Base-by-base conservation (phyloP, 2,888 invertebrate species). In the Dasypolia templi region DNA sequence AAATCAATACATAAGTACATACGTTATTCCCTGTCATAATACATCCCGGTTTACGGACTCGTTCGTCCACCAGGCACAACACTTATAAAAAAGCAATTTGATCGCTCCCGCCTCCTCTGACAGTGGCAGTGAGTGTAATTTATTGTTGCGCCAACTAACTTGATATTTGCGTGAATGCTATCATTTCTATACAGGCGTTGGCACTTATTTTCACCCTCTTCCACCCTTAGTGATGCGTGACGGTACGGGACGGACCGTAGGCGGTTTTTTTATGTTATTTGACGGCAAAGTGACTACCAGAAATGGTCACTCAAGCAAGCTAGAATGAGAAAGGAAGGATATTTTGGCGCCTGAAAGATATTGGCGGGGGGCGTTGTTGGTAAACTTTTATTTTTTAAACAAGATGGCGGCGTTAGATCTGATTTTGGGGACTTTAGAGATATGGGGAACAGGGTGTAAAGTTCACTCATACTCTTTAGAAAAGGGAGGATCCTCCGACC, bases 51-150 rank as follows among this genome's bases (percentile, higher is more conserved):
- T 42, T 32, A 63, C 55, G 39, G 29, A 69, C 66, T 72, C n/a
- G 6, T 68, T 72, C 22, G 6, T 29, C 55, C n/a, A 62, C 39
- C 26, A 32, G 17, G 49, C 72, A 44, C 66, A 72, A 32, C 68
- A 66, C 76, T 79, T 84, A 77, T 86, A 84, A 86, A 86, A 81
- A 78, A 67, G 75, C 66, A 77, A 86, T 84, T 79, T 78, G 77
- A 86, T 75, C 66, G 67, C 58, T 79, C 65, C 62, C 51, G 69
- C 71, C 78, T 58, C 61, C 44, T 19, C 78, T 77, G 77, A 75
- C 80, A 70, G 66, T 35, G 51, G 66, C 75, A 79, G 61, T n/a
- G 49, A 56, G 32, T 55, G 76, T 84, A 75, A 82, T 85, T 82
- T 85, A 85, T 82, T 67, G 66, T 51, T 63, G 32, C 78, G 66